A percentile compares a stretch with the other conserved stretches of the same genome.
phyloP scores from a whole-genome alignment of 2,888 invertebrate genomes.

The Nemotelus pantherinus region DNA sequence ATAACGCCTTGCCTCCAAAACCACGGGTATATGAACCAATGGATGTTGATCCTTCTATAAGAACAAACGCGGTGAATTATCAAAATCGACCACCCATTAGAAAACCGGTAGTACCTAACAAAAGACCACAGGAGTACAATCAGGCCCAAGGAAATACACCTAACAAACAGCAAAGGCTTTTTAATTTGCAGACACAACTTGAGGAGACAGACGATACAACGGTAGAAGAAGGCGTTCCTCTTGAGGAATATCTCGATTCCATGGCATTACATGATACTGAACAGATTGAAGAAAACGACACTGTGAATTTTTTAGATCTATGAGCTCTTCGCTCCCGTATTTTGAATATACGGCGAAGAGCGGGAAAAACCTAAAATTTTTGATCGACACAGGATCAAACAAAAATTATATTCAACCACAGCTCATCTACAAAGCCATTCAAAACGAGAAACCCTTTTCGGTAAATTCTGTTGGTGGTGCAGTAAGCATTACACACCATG shows the following conservation, averaged over 20 bases:
- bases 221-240: neutral
- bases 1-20: too few species aligned
- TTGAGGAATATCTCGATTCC: neutral
- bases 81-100: too few species aligned
- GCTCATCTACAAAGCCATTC: slow-evolving; percentile 31
- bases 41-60: too few species aligned
- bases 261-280: neutral
- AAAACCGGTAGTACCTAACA: too few species aligned
- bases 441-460: slow-evolving; percentile 13
- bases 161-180: too few species aligned
- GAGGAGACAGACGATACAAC: too few species aligned
- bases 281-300: slow-evolving; percentile 4
- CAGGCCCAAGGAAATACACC: too few species aligned
- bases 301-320: slow-evolving; percentile 45
- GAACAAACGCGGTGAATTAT: too few species aligned
- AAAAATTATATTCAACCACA: slow-evolving; percentile 38
- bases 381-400: slow-evolving; percentile 44
- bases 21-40: too few species aligned
- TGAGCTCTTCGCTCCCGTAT: slow-evolving; percentile 46
- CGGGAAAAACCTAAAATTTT: slow-evolving; percentile 44
- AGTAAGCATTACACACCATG: slow-evolving; percentile 18
- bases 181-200: too few species aligned
- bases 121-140: too few species aligned
- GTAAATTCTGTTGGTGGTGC: slow-evolving; percentile 20
- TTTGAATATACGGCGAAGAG: slow-evolving; percentile 25